A percentile compares a stretch with the other conserved stretches of the same genome.
Conservation (phyloP, 2,797 vertebrate species). For the Argya squamiceps region DNA sequence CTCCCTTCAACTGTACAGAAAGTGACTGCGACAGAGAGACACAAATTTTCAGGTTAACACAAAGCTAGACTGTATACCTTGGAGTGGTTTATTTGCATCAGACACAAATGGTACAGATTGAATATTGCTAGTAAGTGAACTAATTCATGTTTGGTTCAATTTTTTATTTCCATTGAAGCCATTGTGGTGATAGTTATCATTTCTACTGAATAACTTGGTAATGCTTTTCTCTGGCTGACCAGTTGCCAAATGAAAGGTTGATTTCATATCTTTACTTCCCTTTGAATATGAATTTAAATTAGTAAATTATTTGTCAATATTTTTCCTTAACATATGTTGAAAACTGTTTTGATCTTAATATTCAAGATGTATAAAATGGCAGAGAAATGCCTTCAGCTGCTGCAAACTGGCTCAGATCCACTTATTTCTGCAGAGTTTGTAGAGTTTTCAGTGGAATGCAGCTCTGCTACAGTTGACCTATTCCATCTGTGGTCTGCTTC, state of each 20-base stretch:
- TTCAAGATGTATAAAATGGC: not conserved
- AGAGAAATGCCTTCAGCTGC: not conserved
- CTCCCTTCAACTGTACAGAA: fast-evolving
- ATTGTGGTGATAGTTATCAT: not conserved
- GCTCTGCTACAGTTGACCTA: not conserved
- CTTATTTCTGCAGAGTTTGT: not conserved
- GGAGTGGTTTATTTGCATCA: not conserved
- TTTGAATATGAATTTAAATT: not conserved
- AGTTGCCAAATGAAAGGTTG: not conserved
- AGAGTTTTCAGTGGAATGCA: not conserved
- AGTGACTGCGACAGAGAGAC: not conserved
- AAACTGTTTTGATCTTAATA: not conserved
- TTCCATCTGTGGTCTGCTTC: not conserved
- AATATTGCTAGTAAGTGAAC: not conserved
- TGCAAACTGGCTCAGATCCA: not conserved
- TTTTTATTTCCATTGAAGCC: not conserved
- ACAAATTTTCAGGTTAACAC: not conserved
- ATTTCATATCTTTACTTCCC: not conserved
- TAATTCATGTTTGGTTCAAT: not conserved
- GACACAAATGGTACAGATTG: not conserved
- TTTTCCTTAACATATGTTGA: not conserved
- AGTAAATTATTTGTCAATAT: not conserved
- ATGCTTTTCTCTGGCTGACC: not conserved
- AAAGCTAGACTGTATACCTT: not conserved
- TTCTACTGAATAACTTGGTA: not conserved